Conservation (phyloP, 2,797 vertebrate genomes). For the Phyllotis vaccarum region DNA sequence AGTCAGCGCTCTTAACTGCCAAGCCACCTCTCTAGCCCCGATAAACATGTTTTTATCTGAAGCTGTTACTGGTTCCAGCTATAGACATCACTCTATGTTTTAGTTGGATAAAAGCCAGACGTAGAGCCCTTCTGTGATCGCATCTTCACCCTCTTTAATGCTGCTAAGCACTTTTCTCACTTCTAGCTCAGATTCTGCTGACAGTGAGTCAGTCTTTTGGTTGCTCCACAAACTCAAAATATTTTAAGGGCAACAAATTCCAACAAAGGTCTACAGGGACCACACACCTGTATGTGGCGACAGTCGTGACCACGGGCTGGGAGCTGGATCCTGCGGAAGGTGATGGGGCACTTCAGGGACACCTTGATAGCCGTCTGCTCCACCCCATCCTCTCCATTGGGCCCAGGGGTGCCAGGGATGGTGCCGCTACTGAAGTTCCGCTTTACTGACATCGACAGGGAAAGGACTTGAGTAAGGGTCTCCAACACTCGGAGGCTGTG, state of each 20-base stretch:
- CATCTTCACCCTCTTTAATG: not conserved
- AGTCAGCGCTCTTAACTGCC: too few relatives aligned
- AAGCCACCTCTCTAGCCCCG: too few relatives aligned
- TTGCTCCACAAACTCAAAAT: not conserved
- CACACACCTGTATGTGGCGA: constrained; percentile 95
- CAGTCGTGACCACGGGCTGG: constrained; percentile 97
- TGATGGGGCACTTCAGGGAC: constrained; percentile 98
- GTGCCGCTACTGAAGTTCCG: constrained; percentile 97
- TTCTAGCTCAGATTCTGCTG: not conserved
- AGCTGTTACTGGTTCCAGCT: not conserved
- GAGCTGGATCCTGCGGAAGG: constrained; percentile 97
- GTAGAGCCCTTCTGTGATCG: too few relatives aligned
- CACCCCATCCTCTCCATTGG: constrained; percentile 96
- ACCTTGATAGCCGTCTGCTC: constrained; percentile 99
- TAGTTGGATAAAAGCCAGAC: not conserved
- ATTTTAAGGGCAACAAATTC: not conserved
- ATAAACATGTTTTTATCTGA: not conserved
- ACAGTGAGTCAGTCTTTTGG: not conserved
- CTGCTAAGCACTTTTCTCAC: not conserved
- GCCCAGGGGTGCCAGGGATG: constrained; percentile 95
- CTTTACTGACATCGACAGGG: constrained; percentile 90
- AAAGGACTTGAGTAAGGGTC: not conserved
- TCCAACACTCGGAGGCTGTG: not conserved
- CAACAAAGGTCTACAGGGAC: not conserved
- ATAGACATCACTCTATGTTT: not conserved